Conservation (phyloP, 1,140 invertebrate species). For the Macrobrachium nipponense region DNA sequence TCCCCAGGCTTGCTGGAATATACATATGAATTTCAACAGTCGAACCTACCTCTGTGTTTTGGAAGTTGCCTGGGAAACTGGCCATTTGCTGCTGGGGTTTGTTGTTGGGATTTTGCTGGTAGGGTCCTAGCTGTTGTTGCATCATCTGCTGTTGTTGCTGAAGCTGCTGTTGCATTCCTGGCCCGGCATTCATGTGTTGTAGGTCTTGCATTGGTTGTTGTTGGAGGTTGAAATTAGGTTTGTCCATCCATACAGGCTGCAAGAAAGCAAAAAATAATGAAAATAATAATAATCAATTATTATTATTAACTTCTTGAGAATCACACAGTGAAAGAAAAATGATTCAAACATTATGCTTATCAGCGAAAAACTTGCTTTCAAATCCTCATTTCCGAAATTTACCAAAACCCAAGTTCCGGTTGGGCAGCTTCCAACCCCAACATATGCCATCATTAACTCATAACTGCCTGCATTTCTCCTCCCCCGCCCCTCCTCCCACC, state of each 20-base stretch:
- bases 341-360: too few species aligned
- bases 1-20: not conserved
- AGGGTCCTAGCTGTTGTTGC: not conserved
- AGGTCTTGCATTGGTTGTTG: conserved; percentile 40
- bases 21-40: not conserved
- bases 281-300: not conserved
- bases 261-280: not conserved
- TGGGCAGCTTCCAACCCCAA: too few species aligned
- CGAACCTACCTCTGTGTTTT: conserved; percentile 27
- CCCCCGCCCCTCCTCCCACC: too few species aligned
- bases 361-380: too few species aligned
- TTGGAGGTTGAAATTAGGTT: conserved; percentile 12
- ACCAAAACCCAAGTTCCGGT: too few species aligned
- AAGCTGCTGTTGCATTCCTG: conserved; percentile 8
- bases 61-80: not conserved
- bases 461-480: too few species aligned
- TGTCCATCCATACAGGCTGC: conserved; percentile 53
- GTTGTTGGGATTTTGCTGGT: not conserved
- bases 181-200: not conserved
- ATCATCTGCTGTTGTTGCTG: conserved; percentile 13
- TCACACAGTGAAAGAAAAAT: too few species aligned
- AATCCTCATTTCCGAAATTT: too few species aligned
- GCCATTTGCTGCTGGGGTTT: not conserved
- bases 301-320: too few species aligned
- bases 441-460: too few species aligned